phyloP scores from a whole-genome alignment of 2,797 vertebrate genomes.

The Parotocinclus haroldoi region DNA sequence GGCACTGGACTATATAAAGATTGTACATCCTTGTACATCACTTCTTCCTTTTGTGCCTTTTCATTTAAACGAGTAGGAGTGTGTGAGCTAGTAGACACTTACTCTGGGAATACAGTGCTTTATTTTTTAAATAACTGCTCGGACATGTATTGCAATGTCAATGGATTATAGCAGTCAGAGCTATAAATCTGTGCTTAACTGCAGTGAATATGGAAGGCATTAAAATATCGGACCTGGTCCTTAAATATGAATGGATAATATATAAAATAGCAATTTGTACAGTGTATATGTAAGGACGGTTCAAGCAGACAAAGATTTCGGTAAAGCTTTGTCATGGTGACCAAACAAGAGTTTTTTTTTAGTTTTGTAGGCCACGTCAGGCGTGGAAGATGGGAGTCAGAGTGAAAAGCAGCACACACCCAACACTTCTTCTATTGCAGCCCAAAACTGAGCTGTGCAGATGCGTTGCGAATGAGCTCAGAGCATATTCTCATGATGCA shows the following conservation, averaged over 20 bases:
- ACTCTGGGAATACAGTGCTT: constrained; percentile 31
- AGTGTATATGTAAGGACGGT: too few species aligned
- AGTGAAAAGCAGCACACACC: constrained; percentile 17
- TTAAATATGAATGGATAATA: background rate
- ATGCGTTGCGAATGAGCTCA: constrained; percentile 4
- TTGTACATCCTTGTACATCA: too few species aligned
- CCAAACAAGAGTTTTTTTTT: constrained; percentile 39
- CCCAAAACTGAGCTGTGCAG: constrained; percentile 9
- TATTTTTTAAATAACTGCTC: constrained; percentile 39
- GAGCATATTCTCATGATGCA: constrained; percentile 5
- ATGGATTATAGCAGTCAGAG: constrained; percentile 29
- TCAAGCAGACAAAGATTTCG: constrained; percentile 9
- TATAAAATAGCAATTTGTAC: background rate
- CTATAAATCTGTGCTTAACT: constrained; percentile 42
- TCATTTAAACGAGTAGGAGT: background rate
- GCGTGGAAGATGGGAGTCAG: constrained; percentile 20
- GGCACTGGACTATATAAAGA: too few species aligned
- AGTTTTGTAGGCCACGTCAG: constrained; percentile 13
- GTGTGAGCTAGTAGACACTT: constrained; percentile 17
- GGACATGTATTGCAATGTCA: constrained; percentile 28
- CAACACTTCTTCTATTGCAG: constrained; percentile 9
- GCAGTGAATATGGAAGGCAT: constrained; percentile 33
- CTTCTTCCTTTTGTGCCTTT: too few species aligned
- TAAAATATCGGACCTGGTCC: constrained; percentile 26
- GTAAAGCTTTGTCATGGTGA: constrained; percentile 6